phyloP scores from a whole-genome alignment of 2,888 invertebrate species.

The Eilema sororculum region DNA sequence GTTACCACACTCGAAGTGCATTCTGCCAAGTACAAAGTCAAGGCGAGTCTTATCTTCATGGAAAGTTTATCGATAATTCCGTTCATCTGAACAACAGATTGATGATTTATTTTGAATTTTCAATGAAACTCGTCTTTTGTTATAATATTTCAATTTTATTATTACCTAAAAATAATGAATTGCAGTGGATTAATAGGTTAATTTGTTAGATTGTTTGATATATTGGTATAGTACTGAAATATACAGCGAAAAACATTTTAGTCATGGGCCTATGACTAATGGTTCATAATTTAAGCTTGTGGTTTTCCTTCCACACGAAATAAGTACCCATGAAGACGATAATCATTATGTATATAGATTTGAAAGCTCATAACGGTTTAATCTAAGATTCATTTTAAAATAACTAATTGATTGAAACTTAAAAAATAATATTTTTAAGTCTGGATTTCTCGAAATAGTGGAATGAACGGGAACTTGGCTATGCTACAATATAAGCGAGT shows the following conservation, averaged over 20 bases:
- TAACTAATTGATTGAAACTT: no score
- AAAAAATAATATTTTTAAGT: no score
- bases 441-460: no score
- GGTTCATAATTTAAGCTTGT: neutral
- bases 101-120: neutral
- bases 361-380: no score
- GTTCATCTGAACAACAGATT: neutral
- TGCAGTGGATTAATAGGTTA: no score
- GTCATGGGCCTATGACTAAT: neutral
- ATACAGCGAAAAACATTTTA: neutral
- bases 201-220: no score
- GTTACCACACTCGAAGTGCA: constrained; percentile 54
- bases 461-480: no score
- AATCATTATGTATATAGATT: neutral
- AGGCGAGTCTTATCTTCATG: neutral
- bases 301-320: neutral
- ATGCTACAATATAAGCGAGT: no score
- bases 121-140: no score
- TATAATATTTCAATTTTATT: no score
- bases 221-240: no score
- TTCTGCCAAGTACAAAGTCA: constrained; percentile 17
- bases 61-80: neutral
- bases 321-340: neutral
- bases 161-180: no score
- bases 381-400: neutral